Percentiles rank a stretch among this genome's conserved stretches.
These are phyloP conservation scores for Sinonovacula constricta DNA, from an alignment of 1,140 invertebrate genomes.

Conservation along the genomic window DNA sequence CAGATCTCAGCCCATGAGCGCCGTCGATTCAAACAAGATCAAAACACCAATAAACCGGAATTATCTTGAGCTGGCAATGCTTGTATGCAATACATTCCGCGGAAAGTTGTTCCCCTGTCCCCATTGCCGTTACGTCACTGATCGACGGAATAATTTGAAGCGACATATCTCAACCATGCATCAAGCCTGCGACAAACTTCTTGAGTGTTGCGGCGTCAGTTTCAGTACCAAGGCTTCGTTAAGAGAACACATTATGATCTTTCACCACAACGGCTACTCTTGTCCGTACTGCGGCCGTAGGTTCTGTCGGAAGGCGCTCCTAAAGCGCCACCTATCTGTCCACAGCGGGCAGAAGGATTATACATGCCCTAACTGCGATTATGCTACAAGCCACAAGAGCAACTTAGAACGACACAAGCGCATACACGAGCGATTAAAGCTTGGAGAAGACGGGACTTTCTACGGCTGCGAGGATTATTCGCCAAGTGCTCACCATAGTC, in stretches of 20 bases:
- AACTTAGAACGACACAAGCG: constrained; percentile 80
- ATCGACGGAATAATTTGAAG: constrained; percentile 80
- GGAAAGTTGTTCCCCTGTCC: constrained; percentile 76
- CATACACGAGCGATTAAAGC: constrained; percentile 71
- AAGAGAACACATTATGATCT: constrained; percentile 77
- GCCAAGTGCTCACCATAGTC: constrained; percentile 15
- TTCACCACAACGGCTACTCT: constrained; percentile 78
- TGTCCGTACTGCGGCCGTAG: constrained; percentile 78
- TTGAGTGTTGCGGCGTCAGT: constrained; percentile 78
- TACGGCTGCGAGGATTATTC: constrained; percentile 37
- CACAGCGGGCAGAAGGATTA: constrained; percentile 80
- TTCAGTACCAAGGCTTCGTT: constrained; percentile 79
- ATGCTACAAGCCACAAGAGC: constrained; percentile 81
- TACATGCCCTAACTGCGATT: constrained; percentile 78
- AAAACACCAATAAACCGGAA: constrained; percentile 73
- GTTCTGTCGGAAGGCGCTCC: constrained; percentile 80
- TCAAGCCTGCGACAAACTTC: constrained; percentile 74
- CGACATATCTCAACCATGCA: constrained; percentile 80
- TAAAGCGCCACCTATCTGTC: constrained; percentile 80
- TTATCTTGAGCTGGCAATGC: constrained; percentile 74
- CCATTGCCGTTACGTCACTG: constrained; percentile 79
- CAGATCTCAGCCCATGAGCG: constrained; percentile 50
- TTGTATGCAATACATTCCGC: constrained; percentile 75
- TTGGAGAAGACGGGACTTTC: constrained; percentile 55
- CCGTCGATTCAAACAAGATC: constrained; percentile 65